Base-by-base conservation (phyloP, 1,140 invertebrate genomes). In the Linepithema humile region DNA sequence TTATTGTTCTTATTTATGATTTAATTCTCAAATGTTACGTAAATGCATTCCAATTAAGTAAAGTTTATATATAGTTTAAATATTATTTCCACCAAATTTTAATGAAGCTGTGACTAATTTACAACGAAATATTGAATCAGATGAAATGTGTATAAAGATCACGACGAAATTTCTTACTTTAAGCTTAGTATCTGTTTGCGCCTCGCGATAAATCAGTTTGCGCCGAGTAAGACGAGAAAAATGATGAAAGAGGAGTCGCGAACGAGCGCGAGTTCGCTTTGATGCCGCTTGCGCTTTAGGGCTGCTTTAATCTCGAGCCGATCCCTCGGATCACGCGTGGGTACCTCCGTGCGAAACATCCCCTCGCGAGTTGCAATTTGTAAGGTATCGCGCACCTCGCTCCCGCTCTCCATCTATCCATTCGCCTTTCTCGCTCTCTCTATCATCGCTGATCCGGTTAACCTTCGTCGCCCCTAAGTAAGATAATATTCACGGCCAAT, bases 401-500 rank as follows among this genome's bases (percentile, higher is more conserved):
- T 43, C 45, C 48, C 45, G 12, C 48, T 35, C 23, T 32, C 38
- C 73, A 15, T 53, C 29, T 10, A 15, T 55, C 32, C 38, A 20
- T 20, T 20, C 53, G 23, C 45, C 12, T 45, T 43, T 55, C 45
- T 45, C 60, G n/a, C 67, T 45, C 72, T 57, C 65, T 64, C 83
- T 67, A 82, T 60, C 64, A 40, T 38, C 70, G 65, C 40, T 69
- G 86, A 73, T 60, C 78, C 60, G 67, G 32, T 32, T 78, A 89
- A 88, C 87, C 82, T 62, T 3, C 73, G 53, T 45, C 53, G 74
- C 74, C 83, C 86, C 75, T 20, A 60, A 69, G 87, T 87, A 88
- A 90, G 89, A 91, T 88, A 86, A 90, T 89, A 89, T 92, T 91
- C 90, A 91, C 86, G 85, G 85, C 87, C 89, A 92, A 92, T 92